These are phyloP conservation scores for Porites cylindrica DNA, from an alignment of 92 coral and sea anemone genomes.

Conservation along the genomic window DNA sequence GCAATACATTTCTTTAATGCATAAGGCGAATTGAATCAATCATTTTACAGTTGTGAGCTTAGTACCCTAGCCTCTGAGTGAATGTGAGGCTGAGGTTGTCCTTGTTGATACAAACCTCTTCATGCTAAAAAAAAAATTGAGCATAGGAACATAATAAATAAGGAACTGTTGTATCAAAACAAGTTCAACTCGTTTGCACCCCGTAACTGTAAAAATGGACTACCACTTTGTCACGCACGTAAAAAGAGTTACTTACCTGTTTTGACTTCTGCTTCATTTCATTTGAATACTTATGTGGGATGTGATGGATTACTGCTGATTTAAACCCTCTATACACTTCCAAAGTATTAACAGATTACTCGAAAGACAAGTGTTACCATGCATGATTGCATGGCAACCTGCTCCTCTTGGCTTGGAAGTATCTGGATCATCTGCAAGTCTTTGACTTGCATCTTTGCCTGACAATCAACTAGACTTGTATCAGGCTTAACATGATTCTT, in stretches of 20 bases:
- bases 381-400: background rate
- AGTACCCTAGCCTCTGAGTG: no score
- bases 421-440: slow-evolving; percentile 21
- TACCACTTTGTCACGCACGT: no score
- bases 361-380: slow-evolving; percentile 31
- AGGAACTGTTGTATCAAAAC: no score
- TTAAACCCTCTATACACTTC: slow-evolving; percentile 25
- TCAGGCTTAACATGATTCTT: slow-evolving; percentile 31
- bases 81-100: no score
- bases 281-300: slow-evolving; percentile 19
- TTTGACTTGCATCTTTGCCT: slow-evolving; percentile 17
- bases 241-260: background rate
- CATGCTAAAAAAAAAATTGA: no score
- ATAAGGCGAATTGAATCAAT: no score
- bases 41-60: no score
- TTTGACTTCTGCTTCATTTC: slow-evolving; percentile 43
- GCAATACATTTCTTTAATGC: no score
- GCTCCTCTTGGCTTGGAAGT: slow-evolving; percentile 25
- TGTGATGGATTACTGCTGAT: slow-evolving; percentile 18
- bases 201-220: no score
- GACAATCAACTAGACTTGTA: background rate
- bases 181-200: no score
- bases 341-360: slow-evolving; percentile 22
- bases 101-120: no score
- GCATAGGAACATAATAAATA: no score